Evolutionary conservation across 2,888 invertebrate genomes (phyloP).

Genomic region (Lepeophtheirus nordmannii): DNA sequence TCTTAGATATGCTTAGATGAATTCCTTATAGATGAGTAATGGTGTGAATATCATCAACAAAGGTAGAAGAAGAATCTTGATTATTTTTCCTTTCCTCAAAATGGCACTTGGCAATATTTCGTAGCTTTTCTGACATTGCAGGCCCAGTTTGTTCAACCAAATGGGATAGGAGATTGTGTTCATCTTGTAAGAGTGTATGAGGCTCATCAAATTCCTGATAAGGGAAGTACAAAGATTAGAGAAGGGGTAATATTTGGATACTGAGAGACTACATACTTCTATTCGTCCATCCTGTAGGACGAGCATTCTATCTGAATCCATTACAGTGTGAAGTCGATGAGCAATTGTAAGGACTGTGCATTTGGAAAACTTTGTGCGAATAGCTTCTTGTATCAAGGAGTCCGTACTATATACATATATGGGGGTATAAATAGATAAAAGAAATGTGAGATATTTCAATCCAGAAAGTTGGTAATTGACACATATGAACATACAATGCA

Average conservation of each 20-base stretch:
- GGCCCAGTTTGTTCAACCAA: slow-evolving; percentile 18
- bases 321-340: slow-evolving; percentile 76
- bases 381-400: slow-evolving; percentile 64
- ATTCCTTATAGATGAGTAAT: too few relatives aligned
- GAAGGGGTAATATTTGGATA: too few relatives aligned
- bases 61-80: too few relatives aligned
- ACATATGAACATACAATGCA: too few relatives aligned
- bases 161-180: background rate
- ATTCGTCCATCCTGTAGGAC: slow-evolving; percentile 37
- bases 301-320: slow-evolving; percentile 75
- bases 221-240: slow-evolving; percentile 2
- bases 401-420: slow-evolving; percentile 47
- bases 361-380: slow-evolving; percentile 56
- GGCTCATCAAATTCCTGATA: slow-evolving; percentile 23
- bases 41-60: too few relatives aligned
- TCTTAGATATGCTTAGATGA: too few relatives aligned
- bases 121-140: background rate
- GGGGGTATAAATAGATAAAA: too few relatives aligned
- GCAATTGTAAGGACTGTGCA: slow-evolving; percentile 83
- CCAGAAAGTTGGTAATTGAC: too few relatives aligned
- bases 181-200: slow-evolving; percentile 8
- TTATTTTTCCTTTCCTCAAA: background rate
- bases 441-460: too few relatives aligned
- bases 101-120: background rate
- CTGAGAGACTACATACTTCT: slow-evolving; percentile 27